Conservation (phyloP, 2,797 vertebrate species). For the Choloepus didactylus region DNA sequence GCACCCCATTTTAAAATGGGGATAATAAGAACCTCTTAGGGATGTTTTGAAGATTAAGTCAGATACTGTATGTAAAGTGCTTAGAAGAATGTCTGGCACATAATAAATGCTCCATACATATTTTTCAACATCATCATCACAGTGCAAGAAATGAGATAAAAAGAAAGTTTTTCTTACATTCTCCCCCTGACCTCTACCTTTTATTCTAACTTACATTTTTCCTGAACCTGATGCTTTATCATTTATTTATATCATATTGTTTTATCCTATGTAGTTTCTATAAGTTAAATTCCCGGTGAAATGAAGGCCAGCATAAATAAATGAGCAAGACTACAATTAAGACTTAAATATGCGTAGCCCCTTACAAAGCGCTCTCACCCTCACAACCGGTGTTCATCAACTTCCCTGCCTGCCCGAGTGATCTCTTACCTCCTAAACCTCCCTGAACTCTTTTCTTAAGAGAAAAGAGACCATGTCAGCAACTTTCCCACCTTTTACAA, state of each 20-base stretch:
- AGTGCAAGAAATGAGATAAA: fast-evolving
- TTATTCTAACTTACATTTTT: not conserved
- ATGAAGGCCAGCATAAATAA: not conserved
- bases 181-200: not conserved
- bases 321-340: not conserved
- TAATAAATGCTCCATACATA: fast-evolving
- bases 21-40: fast-evolving
- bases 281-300: not conserved
- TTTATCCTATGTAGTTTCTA: not conserved
- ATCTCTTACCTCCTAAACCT: not conserved
- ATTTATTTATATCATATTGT: not conserved
- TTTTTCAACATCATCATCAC: not conserved
- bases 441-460: not conserved
- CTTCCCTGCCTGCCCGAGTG: fast-evolving
- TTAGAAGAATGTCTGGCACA: fast-evolving
- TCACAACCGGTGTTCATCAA: not conserved
- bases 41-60: too few relatives aligned
- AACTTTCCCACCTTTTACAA: not conserved
- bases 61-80: not conserved
- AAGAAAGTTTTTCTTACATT: fast-evolving
- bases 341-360: not conserved
- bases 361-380: not conserved
- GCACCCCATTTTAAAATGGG: fast-evolving
- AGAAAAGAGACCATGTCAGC: not conserved
- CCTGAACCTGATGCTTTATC: fast-evolving